Evolutionary conservation across 2,888 invertebrate genomes (phyloP).

Genomic region (Cataglyphis albicans): DNA sequence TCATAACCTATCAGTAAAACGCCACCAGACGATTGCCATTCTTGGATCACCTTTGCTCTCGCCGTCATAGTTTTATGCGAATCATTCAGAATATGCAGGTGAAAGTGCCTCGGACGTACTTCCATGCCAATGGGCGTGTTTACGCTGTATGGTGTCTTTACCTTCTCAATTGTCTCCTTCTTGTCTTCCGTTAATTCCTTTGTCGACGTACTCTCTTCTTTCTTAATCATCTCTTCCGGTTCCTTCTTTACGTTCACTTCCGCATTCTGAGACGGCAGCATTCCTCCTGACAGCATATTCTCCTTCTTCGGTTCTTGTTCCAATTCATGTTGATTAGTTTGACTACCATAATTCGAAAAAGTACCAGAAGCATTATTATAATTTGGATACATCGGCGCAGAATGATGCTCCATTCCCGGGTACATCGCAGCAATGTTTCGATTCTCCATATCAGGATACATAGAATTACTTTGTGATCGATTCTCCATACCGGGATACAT

Average conservation of each 20-base stretch:
- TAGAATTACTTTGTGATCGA: slow-evolving; percentile 66
- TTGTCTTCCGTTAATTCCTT: slow-evolving; percentile 75
- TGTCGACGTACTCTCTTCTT: slow-evolving; percentile 73
- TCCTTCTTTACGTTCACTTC: slow-evolving; percentile 80
- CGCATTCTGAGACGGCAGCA: slow-evolving; percentile 51
- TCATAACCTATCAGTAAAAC: slow-evolving; percentile 99
- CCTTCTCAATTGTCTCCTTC: slow-evolving; percentile 78
- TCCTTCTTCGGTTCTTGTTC: slow-evolving; percentile 79
- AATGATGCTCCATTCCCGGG: slow-evolving; percentile 70
- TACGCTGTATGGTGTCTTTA: slow-evolving; percentile 82
- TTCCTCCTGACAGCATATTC: slow-evolving; percentile 52
- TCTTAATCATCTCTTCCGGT: slow-evolving; percentile 73
- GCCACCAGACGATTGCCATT: slow-evolving; percentile 96
- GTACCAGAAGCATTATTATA: slow-evolving; percentile 67
- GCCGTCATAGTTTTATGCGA: slow-evolving; percentile 96
- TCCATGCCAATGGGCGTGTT: slow-evolving; percentile 82
- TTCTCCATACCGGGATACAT: slow-evolving; percentile 74
- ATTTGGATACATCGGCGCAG: slow-evolving; percentile 74
- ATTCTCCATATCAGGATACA: slow-evolving; percentile 75
- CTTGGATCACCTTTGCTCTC: slow-evolving; percentile 93
- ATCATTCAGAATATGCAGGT: slow-evolving; percentile 96
- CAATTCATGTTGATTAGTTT: slow-evolving; percentile 61
- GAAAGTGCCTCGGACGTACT: slow-evolving; percentile 92
- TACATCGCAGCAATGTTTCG: slow-evolving; percentile 73
- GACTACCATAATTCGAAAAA: slow-evolving; percentile 71